phyloP scores from a whole-genome alignment of 2,113 vertebrate species.

The Bombycilla garrulus region DNA sequence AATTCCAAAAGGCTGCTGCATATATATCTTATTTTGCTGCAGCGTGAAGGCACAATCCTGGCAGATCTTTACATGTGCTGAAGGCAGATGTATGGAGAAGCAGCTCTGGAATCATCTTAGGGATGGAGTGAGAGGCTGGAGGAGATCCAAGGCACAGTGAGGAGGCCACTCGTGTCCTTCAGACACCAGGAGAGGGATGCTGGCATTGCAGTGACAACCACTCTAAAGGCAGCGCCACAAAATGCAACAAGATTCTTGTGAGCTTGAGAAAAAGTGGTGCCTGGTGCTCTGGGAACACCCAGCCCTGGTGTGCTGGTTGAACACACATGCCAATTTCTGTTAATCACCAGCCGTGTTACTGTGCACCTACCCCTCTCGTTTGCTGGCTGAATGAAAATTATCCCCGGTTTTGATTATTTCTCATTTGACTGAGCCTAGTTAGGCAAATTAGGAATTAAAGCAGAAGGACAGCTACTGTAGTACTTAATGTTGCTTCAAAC shows the following conservation, averaged over 20 bases:
- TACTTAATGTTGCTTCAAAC: conserved; percentile 26
- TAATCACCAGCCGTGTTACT: conserved; percentile 19
- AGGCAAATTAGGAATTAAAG: conserved; percentile 46
- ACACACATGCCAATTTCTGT: conserved; percentile 19
- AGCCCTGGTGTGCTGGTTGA: background rate
- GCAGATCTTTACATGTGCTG: background rate
- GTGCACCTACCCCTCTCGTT: background rate
- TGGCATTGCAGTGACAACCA: background rate
- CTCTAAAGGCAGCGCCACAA: background rate
- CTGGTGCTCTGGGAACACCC: background rate
- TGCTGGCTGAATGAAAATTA: conserved; percentile 42
- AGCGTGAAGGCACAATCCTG: background rate
- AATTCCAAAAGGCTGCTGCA: background rate
- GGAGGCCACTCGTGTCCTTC: background rate
- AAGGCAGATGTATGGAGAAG: background rate
- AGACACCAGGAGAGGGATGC: background rate
- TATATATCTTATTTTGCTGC: background rate
- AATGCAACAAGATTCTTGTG: background rate
- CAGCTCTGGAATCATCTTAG: background rate
- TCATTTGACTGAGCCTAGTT: conserved; percentile 21
- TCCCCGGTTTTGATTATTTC: conserved; percentile 26
- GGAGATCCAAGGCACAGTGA: background rate
- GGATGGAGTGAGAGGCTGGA: background rate
- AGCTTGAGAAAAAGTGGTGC: conserved; percentile 18
- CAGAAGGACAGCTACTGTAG: conserved; percentile 27